phyloP scores from a whole-genome alignment of 2,888 invertebrate species.

The Caenorhabditis virilis region DNA sequence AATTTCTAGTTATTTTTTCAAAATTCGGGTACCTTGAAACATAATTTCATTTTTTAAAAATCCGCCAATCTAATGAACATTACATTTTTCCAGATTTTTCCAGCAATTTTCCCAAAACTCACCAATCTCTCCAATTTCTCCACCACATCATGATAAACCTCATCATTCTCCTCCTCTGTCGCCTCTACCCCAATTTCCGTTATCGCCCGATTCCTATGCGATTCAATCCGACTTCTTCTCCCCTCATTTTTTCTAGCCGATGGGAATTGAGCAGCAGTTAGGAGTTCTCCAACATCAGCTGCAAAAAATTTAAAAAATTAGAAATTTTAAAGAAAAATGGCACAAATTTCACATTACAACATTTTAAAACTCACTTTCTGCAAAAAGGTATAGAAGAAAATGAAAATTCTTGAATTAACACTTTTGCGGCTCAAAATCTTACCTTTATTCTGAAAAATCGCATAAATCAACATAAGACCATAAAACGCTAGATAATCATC shows the following conservation, averaged over 20 bases:
- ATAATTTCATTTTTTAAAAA: no score
- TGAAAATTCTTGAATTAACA: not conserved
- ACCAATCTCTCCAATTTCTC: slow-evolving; percentile 10
- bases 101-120: no score
- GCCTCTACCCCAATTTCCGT: slow-evolving; percentile 36
- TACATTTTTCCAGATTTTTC: no score
- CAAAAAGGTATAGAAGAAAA: slow-evolving; percentile 6
- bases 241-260: not conserved
- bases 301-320: no score
- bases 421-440: slow-evolving; percentile 37
- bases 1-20: no score
- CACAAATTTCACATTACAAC: slow-evolving; percentile 23
- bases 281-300: slow-evolving; percentile 52
- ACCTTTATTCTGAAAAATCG: slow-evolving; percentile 92
- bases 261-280: slow-evolving; percentile 47
- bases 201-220: slow-evolving; percentile 7
- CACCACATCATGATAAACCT: slow-evolving; percentile 28
- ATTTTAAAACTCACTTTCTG: slow-evolving; percentile 45
- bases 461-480: slow-evolving; percentile 87
- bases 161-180: slow-evolving; percentile 31
- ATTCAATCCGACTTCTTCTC: not conserved
- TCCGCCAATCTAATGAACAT: no score
- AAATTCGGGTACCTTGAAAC: no score
- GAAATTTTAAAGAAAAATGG: not conserved
- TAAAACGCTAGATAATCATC: slow-evolving; percentile 93